Conservation (phyloP, 2,797 vertebrate species). For the Babyrousa celebensis region DNA sequence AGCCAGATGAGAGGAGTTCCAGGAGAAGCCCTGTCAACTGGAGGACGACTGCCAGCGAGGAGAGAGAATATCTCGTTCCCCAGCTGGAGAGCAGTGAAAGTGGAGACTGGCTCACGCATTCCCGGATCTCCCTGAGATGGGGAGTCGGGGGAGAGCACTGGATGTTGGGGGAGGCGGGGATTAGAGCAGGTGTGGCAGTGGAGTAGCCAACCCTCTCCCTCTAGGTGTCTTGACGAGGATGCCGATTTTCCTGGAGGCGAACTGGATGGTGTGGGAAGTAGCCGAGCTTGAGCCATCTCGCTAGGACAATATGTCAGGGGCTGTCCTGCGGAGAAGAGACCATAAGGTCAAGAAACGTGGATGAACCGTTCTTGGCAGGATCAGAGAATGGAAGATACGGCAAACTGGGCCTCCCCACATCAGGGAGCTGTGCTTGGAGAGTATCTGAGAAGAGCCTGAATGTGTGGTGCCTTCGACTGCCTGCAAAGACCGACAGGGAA, state of each 20-base stretch:
- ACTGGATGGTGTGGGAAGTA: background rate
- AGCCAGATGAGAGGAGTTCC: background rate
- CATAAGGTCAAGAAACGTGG: background rate
- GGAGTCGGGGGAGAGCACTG: background rate
- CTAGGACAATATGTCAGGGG: background rate
- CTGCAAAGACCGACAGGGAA: background rate
- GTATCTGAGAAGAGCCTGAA: background rate
- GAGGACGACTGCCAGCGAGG: background rate
- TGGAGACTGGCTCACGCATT: background rate
- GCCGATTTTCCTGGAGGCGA: background rate
- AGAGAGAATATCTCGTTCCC: background rate
- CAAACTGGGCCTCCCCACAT: no score
- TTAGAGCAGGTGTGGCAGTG: background rate
- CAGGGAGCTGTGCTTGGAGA: fast-evolving
- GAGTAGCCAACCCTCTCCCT: background rate
- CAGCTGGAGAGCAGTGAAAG: background rate
- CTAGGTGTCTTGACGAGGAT: no score
- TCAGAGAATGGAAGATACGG: no score
- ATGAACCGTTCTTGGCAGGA: background rate
- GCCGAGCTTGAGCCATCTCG: background rate
- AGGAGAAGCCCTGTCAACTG: background rate
- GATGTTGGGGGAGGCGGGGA: no score
- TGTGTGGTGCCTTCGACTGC: background rate
- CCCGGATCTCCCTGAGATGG: background rate
- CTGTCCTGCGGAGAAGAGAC: background rate